These are phyloP conservation scores for Tachystola acroxantha DNA, from an alignment of 2,888 invertebrate species.

Conservation along the genomic window DNA sequence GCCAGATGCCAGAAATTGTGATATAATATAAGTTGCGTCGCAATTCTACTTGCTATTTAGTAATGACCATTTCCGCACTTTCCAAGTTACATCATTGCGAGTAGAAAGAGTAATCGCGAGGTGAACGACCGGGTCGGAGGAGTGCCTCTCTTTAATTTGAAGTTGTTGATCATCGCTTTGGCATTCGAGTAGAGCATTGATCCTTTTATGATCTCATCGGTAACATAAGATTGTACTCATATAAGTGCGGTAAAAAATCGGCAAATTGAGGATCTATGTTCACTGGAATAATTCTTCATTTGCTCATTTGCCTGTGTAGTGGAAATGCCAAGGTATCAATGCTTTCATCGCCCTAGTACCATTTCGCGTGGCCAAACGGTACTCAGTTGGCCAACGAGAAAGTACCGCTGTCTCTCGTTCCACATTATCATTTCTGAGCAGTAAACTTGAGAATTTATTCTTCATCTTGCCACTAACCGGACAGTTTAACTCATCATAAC, in stretches of 20 bases:
- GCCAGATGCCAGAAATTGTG: slow-evolving; percentile 53
- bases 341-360: slow-evolving; percentile 55
- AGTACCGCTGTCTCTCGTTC: slow-evolving; percentile 59
- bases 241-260: slow-evolving; percentile 27
- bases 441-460: slow-evolving; percentile 17
- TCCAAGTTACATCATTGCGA: slow-evolving; percentile 67
- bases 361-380: slow-evolving; percentile 51
- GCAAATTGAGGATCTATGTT: slow-evolving; percentile 16
- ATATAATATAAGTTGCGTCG: slow-evolving; percentile 54
- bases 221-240: slow-evolving; percentile 27
- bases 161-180: slow-evolving; percentile 59
- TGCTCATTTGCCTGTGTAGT: not conserved
- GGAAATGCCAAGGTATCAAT: slow-evolving; percentile 20
- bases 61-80: slow-evolving; percentile 71
- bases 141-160: slow-evolving; percentile 43
- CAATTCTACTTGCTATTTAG: slow-evolving; percentile 53
- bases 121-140: slow-evolving; percentile 55
- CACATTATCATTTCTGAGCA: slow-evolving; percentile 31
- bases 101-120: slow-evolving; percentile 50
- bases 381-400: slow-evolving; percentile 38
- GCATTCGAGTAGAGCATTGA: slow-evolving; percentile 65
- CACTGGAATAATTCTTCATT: slow-evolving; percentile 4
- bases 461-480: slow-evolving; percentile 4
- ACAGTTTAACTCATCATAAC: slow-evolving; percentile 9
- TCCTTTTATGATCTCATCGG: slow-evolving; percentile 73